phyloP scores from a whole-genome alignment of 2,797 vertebrate genomes.

The Micropoecilia bifurca region DNA sequence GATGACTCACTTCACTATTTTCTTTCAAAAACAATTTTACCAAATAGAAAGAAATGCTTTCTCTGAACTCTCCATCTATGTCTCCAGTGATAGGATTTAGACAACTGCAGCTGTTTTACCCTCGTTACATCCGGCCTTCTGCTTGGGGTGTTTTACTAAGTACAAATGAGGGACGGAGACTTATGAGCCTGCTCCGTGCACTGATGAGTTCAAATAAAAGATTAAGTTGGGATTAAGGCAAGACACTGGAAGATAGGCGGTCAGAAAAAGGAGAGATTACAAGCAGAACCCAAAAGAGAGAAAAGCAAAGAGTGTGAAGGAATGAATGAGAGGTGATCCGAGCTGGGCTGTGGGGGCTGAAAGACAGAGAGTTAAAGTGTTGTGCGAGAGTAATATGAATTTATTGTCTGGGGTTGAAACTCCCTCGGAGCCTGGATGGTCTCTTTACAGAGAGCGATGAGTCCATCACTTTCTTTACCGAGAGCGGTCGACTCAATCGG shows the following conservation, averaged over 20 bases:
- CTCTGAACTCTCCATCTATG: not conserved
- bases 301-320: constrained; percentile 34
- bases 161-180: constrained; percentile 48
- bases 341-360: constrained; percentile 18
- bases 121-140: constrained; percentile 54
- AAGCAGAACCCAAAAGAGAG: constrained; percentile 19
- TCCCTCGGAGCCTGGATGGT: constrained; percentile 62
- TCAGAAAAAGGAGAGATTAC: constrained; percentile 15
- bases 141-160: constrained; percentile 73
- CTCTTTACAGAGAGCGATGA: constrained; percentile 59
- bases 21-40: not conserved
- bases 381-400: constrained; percentile 68
- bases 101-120: constrained; percentile 34
- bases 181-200: constrained; percentile 55
- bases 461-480: constrained; percentile 51
- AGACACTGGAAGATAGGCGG: constrained; percentile 27
- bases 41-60: not conserved
- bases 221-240: constrained; percentile 58
- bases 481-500: constrained; percentile 51
- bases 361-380: constrained; percentile 50
- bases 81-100: not conserved
- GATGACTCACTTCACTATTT: not conserved
- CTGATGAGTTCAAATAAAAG: constrained; percentile 41
- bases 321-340: constrained; percentile 53
- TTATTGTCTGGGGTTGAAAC: constrained; percentile 62